Base-by-base conservation (phyloP, 2,888 invertebrate genomes). In the Sussaba pulchella region DNA sequence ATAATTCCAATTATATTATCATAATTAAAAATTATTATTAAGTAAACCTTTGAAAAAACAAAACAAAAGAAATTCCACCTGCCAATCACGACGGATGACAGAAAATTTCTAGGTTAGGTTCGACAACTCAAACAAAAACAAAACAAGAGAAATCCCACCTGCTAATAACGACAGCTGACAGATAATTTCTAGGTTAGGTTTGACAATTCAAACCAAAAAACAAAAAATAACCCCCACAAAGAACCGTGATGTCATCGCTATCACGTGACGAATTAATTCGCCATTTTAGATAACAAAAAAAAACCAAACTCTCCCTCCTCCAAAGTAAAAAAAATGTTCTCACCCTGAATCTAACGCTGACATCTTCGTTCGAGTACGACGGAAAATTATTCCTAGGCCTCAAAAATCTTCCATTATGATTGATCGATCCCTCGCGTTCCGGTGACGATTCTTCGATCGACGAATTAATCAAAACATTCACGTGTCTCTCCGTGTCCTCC, bases 351-450 rank as follows among this genome's bases (percentile, higher is more conserved):
- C 91, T 87, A 39, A 89, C 86, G 66, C 81, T 83, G 69, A 88
- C 59, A 82, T 83, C 83, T 0, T 87, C 79, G 66, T 88, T 89
- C 0, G 88, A 88, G 41, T 92, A 92, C 0, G 92, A 91, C 0
- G 88, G 85, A 70, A 91, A 92, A 83, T 91, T 90, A 72, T 92
- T 90, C 70, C 92, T 88, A 0, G 89, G 88, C 45, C 84, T 87
- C 10, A 87, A 17, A 24, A 89, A 73, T 66, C 73, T 86, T 8
- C 88, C 87, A 6, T 81, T 78, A 54, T 87, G 83, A 47, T 73
- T 71, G 52, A 63, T 67, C 66, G 66, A 12, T 50, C 1, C 36
- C 2, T 36, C 54, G 9, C 52, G 52, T 52, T 12, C 52, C 9
- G 14, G 63, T 2, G 24, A 19, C 63, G 1, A 31, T 21, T 74